These are phyloP conservation scores for Drosophila ustulata DNA, from an alignment of 2,888 invertebrate genomes.

Conservation along the genomic window DNA sequence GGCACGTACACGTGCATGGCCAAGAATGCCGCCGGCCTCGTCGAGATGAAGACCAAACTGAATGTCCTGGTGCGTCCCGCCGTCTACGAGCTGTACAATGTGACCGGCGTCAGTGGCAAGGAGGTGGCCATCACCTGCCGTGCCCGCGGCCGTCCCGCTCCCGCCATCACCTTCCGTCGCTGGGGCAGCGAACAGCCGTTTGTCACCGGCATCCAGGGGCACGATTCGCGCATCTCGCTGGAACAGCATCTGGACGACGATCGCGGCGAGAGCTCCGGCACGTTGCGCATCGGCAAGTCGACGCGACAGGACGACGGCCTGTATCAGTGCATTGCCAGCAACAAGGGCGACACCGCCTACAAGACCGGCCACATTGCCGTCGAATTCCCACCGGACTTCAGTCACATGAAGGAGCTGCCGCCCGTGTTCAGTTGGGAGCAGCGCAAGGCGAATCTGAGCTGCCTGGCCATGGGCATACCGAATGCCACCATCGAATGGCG, in stretches of 20 bases:
- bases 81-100: conserved; percentile 91
- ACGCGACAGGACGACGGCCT: conserved; percentile 93
- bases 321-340: conserved; percentile 94
- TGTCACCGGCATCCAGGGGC: conserved; percentile 87
- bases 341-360: conserved; percentile 90
- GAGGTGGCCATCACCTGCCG: conserved; percentile 90
- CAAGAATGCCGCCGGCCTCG: conserved; percentile 91
- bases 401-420: conserved; percentile 88
- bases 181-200: conserved; percentile 89
- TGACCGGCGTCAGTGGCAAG: conserved; percentile 88
- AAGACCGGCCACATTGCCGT: conserved; percentile 93
- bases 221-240: conserved; percentile 89
- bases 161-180: conserved; percentile 92
- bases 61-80: conserved; percentile 92
- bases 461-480: conserved; percentile 94
- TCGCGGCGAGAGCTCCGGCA: conserved; percentile 88
- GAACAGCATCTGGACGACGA: conserved; percentile 86
- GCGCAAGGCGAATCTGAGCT: conserved; percentile 92
- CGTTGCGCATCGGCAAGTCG: conserved; percentile 88
- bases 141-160: conserved; percentile 92
- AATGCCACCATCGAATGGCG: conserved; percentile 96
- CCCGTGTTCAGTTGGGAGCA: conserved; percentile 94
- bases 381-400: conserved; percentile 93
- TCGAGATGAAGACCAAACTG: conserved; percentile 89
- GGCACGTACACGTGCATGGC: conserved; percentile 93